Evolutionary conservation across 2,888 invertebrate species (phyloP).

Genomic region (Zeuzera pyrina): DNA sequence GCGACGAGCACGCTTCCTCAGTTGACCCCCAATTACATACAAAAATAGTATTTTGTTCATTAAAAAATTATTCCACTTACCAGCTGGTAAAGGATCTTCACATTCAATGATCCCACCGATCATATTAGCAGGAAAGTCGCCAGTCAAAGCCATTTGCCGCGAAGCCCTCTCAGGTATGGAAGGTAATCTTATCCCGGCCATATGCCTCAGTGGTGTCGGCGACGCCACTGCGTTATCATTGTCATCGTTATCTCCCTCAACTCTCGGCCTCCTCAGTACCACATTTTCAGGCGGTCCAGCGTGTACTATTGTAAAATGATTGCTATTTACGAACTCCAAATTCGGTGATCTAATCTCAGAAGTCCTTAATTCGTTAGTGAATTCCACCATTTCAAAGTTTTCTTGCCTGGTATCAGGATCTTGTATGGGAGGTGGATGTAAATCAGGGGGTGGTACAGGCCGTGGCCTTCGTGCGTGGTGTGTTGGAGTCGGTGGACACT

Average conservation of each 20-base stretch:
- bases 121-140: constrained; percentile 70
- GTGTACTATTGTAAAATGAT: constrained; percentile 70
- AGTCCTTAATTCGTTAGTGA: constrained; percentile 60
- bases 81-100: constrained; percentile 89
- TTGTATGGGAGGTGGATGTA: constrained; percentile 69
- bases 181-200: constrained; percentile 83
- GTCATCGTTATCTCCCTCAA: constrained; percentile 51
- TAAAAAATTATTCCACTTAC: too few relatives aligned
- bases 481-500: constrained; percentile 91
- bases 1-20: too few relatives aligned
- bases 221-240: constrained; percentile 68
- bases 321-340: constrained; percentile 70
- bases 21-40: too few relatives aligned
- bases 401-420: constrained; percentile 43
- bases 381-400: constrained; percentile 63
- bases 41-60: too few relatives aligned
- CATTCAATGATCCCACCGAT: constrained; percentile 73
- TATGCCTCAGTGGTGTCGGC: constrained; percentile 77
- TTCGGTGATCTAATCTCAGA: constrained; percentile 70
- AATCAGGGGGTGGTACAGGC: constrained; percentile 70
- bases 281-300: constrained; percentile 65
- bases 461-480: constrained; percentile 84
- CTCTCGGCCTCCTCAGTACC: constrained; percentile 57
- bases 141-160: constrained; percentile 67
- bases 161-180: constrained; percentile 85